These are phyloP conservation scores for Lepeophtheirus nordmannii DNA, from an alignment of 2,888 invertebrate genomes.

Conservation along the genomic window DNA sequence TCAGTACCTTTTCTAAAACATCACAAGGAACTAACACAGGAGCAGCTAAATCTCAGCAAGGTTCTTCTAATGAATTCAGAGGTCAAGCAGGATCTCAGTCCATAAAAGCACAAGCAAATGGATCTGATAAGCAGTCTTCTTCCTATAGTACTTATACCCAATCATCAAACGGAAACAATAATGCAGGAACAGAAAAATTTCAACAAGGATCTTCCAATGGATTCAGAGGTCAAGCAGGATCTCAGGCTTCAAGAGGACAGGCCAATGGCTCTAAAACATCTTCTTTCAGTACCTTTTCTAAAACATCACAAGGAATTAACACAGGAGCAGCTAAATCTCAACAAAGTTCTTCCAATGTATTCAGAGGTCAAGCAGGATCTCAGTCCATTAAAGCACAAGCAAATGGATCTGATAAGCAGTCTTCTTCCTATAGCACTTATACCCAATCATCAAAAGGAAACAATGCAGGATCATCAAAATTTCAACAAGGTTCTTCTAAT, in stretches of 20 bases:
- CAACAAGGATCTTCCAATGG: neutral
- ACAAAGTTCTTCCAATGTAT: neutral
- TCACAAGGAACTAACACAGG: no score
- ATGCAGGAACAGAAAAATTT: neutral
- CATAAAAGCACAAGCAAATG: no score
- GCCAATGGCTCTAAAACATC: no score
- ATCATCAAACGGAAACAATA: neutral
- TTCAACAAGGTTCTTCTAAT: neutral
- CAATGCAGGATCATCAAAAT: neutral
- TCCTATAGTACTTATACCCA: no score
- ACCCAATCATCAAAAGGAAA: neutral
- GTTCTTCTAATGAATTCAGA: no score
- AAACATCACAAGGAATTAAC: no score
- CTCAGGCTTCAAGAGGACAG: no score
- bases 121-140: no score
- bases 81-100: no score
- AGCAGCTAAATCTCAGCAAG: no score
- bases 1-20: no score
- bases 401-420: neutral
- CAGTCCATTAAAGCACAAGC: neutral
- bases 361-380: neutral
- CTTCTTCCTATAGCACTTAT: neutral
- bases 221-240: neutral
- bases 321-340: neutral
- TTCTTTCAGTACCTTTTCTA: no score